These are phyloP conservation scores for Drosophila gunungcola DNA, from an alignment of 1,140 invertebrate species.

Conservation along the genomic window DNA sequence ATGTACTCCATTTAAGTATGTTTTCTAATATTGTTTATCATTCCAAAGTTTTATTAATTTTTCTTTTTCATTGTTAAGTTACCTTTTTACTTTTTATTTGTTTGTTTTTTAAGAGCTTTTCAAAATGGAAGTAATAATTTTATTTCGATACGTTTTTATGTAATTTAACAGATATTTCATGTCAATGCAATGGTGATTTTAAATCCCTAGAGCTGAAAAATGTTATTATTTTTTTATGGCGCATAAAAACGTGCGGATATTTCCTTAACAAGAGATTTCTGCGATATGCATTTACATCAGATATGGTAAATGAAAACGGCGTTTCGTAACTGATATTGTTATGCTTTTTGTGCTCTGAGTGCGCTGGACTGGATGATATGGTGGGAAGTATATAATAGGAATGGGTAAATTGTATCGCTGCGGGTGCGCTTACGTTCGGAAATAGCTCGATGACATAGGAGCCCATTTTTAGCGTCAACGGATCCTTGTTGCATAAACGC, in stretches of 20 bases:
- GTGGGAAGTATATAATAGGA: background rate
- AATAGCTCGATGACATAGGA: conserved; percentile 92
- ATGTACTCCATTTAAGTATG: too few species aligned
- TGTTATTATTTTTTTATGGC: background rate
- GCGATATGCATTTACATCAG: background rate
- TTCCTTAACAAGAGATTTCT: background rate
- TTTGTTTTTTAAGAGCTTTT: background rate
- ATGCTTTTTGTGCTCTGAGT: conserved; percentile 1
- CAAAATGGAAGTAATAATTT: background rate
- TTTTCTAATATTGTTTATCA: too few species aligned
- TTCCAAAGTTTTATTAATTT: too few species aligned
- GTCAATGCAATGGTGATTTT: background rate
- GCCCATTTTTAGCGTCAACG: conserved; percentile 97
- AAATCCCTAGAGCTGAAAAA: background rate
- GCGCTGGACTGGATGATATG: background rate
- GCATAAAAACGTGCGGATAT: too few species aligned
- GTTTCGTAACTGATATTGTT: conserved; percentile 5
- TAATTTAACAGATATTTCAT: background rate
- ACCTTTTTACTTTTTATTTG: too few species aligned
- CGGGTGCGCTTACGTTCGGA: conserved; percentile 87
- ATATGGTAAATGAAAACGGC: conserved; percentile 8
- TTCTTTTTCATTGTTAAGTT: too few species aligned
- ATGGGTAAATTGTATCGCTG: conserved; percentile 4
- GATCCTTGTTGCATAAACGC: conserved; percentile 99
- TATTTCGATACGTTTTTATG: background rate